phyloP scores from a whole-genome alignment of 2,113 vertebrate genomes.

The Sebastes fasciatus region DNA sequence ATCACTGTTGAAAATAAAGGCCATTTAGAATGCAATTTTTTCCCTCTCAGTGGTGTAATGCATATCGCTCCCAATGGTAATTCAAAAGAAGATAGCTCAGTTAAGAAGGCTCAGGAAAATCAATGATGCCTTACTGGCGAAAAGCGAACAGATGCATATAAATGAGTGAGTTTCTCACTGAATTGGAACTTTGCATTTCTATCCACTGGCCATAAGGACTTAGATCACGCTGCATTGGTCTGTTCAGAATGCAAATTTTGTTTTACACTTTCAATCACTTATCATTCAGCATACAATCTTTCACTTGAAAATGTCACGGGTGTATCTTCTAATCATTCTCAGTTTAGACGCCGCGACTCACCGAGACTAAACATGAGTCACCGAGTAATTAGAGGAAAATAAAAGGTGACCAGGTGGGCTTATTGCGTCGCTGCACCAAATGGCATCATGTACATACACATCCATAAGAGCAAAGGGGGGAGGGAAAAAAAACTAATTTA shows the following conservation, averaged over 20 bases:
- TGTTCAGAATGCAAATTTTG: slow-evolving; percentile 8
- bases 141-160: slow-evolving; percentile 75
- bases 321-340: background rate
- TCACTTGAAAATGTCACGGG: slow-evolving; percentile 27
- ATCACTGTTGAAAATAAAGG: slow-evolving; percentile 77
- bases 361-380: slow-evolving; percentile 7
- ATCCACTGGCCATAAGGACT: slow-evolving; percentile 19
- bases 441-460: slow-evolving; percentile 38
- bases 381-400: slow-evolving; percentile 51
- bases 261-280: background rate
- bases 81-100: slow-evolving; percentile 82
- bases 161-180: slow-evolving; percentile 62
- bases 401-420: slow-evolving; percentile 36
- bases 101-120: slow-evolving; percentile 77
- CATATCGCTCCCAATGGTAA: slow-evolving; percentile 75
- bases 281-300: slow-evolving; percentile 1
- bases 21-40: slow-evolving; percentile 77
- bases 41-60: slow-evolving; percentile 70
- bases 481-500: slow-evolving; percentile 44
- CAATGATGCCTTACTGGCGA: slow-evolving; percentile 75
- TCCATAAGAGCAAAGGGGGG: background rate
- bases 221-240: background rate
- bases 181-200: slow-evolving; percentile 26
- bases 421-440: slow-evolving; percentile 44
- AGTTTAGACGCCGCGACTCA: background rate